Percentiles rank a stretch among this genome's conserved stretches.
These are phyloP conservation scores for Mesodorylaimus sp. DNA, from an alignment of 2,888 invertebrate species.

Conservation along the genomic window DNA sequence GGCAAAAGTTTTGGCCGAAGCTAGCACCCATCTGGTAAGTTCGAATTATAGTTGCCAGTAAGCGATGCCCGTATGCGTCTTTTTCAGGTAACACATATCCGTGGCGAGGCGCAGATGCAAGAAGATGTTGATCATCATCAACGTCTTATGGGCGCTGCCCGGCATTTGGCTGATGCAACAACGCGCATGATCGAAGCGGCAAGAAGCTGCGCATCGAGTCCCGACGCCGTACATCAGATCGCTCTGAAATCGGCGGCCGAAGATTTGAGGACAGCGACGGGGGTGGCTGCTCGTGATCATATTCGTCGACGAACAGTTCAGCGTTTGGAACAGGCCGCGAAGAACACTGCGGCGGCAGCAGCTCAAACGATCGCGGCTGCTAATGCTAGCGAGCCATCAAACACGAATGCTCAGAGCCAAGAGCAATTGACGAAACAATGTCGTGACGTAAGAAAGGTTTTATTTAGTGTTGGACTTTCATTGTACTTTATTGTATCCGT, in stretches of 20 bases:
- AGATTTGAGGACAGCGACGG: conserved; percentile 65
- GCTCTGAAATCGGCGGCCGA: conserved; percentile 72
- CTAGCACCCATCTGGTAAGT: conserved; percentile 77
- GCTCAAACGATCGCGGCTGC: conserved; percentile 77
- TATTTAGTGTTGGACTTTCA: neutral
- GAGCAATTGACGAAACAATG: conserved; percentile 1
- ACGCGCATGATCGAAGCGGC: conserved; percentile 69
- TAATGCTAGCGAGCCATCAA: conserved; percentile 57
- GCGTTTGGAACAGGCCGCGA: conserved; percentile 34
- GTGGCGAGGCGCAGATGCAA: conserved; percentile 73
- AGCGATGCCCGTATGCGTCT: neutral
- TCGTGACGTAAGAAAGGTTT: neutral
- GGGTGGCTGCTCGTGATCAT: conserved; percentile 64
- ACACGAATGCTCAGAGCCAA: conserved; percentile 57
- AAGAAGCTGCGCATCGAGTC: conserved; percentile 49
- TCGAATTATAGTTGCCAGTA: neutral
- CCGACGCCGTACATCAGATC: conserved; percentile 45
- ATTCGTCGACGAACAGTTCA: conserved; percentile 53
- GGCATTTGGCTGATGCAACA: conserved; percentile 79
- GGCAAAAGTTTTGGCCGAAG: conserved; percentile 42
- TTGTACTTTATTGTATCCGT: conserved; percentile 31
- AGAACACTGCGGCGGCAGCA: conserved; percentile 44
- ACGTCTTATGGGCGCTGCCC: conserved; percentile 76
- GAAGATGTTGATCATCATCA: conserved; percentile 72
- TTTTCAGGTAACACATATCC: conserved; percentile 46